phyloP scores from a whole-genome alignment of 1,140 invertebrate genomes.

The Galleria mellonella region DNA sequence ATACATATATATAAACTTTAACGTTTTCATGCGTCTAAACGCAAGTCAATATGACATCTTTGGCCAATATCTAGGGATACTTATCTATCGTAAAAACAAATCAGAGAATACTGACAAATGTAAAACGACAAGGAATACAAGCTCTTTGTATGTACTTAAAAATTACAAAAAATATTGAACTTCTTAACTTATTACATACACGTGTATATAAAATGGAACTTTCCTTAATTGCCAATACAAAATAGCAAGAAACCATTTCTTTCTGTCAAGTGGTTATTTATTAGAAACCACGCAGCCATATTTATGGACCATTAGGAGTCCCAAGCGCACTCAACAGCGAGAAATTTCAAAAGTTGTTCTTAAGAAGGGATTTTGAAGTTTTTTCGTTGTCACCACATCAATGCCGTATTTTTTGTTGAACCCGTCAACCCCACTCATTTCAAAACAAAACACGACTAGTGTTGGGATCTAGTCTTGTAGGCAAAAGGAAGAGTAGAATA shows the following conservation, averaged over 20 bases:
- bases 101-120: too few relatives aligned
- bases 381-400: conserved; percentile 47
- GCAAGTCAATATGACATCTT: too few relatives aligned
- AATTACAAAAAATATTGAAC: background rate
- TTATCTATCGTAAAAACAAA: too few relatives aligned
- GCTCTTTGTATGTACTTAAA: too few relatives aligned
- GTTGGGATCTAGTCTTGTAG: conserved; percentile 22
- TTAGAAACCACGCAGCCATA: conserved; percentile 26
- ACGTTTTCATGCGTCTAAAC: too few relatives aligned
- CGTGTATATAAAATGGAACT: too few relatives aligned
- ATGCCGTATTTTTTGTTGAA: conserved; percentile 47
- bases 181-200: conserved; percentile 5
- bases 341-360: conserved; percentile 41
- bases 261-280: conserved; percentile 47
- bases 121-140: too few relatives aligned
- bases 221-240: conserved; percentile 9
- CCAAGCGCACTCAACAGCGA: conserved; percentile 26
- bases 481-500: too few relatives aligned
- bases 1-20: too few relatives aligned
- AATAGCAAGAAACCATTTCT: conserved; percentile 23
- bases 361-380: conserved; percentile 36
- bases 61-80: too few relatives aligned
- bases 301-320: conserved; percentile 48
- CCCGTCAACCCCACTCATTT: conserved; percentile 52
- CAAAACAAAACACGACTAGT: conserved; percentile 49